Conservation (phyloP, 2,113 vertebrate genomes). For the Ictidomys tridecemlineatus region DNA sequence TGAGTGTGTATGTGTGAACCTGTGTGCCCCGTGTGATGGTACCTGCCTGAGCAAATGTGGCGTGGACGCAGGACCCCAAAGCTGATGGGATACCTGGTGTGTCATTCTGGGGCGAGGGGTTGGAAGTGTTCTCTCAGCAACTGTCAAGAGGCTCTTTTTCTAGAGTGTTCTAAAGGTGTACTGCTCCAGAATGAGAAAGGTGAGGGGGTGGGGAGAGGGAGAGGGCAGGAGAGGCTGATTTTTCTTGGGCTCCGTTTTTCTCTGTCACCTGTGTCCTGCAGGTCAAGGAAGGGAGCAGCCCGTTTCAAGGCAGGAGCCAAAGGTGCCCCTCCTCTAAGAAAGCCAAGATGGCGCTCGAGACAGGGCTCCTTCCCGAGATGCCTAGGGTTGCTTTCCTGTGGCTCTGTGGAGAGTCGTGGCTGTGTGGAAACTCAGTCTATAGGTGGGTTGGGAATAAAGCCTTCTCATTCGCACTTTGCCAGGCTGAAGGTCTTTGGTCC, state of each 20-base stretch:
- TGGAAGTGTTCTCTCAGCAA: neutral
- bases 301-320: no score
- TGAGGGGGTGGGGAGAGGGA: neutral
- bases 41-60: neutral
- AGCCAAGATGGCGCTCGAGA: neutral
- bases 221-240: neutral
- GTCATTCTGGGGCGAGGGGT: no score
- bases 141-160: neutral
- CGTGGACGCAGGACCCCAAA: no score
- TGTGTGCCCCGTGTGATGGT: neutral
- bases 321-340: neutral
- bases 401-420: neutral
- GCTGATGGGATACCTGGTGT: neutral
- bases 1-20: neutral
- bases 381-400: neutral
- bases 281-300: neutral
- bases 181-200: neutral
- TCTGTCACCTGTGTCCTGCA: no score
- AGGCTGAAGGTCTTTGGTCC: no score
- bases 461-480: neutral
- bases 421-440: neutral
- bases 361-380: accelerated
- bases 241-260: neutral
- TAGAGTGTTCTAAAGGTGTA: neutral
- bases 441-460: neutral